Evolutionary conservation across 2,888 invertebrate genomes (phyloP), one percentile per base, ranked within the genome.

Genomic region (Blera fallax): DNA sequence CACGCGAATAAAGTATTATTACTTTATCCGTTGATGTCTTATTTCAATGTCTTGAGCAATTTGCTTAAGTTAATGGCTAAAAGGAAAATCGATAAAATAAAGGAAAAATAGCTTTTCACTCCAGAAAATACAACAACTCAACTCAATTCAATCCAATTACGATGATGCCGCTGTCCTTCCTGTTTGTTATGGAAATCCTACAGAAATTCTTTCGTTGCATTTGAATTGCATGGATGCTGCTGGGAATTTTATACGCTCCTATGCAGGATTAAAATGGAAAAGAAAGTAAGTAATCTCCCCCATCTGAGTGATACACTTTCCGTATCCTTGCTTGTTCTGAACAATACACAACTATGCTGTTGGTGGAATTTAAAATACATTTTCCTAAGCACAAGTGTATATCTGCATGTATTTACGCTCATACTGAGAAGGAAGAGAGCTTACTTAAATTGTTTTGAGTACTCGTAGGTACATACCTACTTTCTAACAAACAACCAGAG

Each of bases 1-100:
- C 83, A 83, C 83, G 83, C 83, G 73, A 83, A 83, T 60, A 21
- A 83, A 62, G 54, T 78, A 78, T 73, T 83, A 83, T 58, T 73
- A 50, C 50, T 52, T 27, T 18, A 24, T 21, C 21, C 16, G 54
- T 18, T 73, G 67, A 78, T 78, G 78, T 83, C 83, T 83, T 73
- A 62, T 54, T 78, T 73, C 54, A 67, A 37, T 60, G 65, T 73
- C 60, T 54, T n/a, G 52, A 50, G 32, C 72, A 72, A 73, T 73
- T 83, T 83, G 67, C 37, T 62, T 48, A 78, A 73, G 40, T 73
- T 83, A 67, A 78, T 64, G 48, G 58, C 45, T 16, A 32, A 54
- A 16, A 43, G 10, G 27, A 58, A 77, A 76, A 70, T 69, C 76
- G 37, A 76, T 76, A 70, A 65, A 73, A 60, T 0, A 27, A 18